Evolutionary conservation across 2,113 vertebrate species (phyloP), one percentile per base, ranked within the genome.

Genomic region (Eretmochelys imbricata): DNA sequence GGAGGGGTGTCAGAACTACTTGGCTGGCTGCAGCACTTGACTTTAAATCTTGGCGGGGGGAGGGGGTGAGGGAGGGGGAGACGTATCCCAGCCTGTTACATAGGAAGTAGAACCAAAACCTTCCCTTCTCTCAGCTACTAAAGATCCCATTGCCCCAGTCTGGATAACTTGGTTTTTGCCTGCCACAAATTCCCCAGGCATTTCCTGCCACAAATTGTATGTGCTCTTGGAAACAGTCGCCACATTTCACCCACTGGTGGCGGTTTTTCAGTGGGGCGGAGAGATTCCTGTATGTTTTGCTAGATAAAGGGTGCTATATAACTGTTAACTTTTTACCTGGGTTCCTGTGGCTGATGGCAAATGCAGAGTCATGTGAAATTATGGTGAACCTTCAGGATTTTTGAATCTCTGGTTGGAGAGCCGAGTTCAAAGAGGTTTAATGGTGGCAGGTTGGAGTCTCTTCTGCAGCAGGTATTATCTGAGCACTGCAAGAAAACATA

Each of bases 1-100:
- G 65, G 19, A 2, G 9, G n/a, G 19, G 8, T 5, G 35, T 72
- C n/a, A 38, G 5, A 22, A 38, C n/a, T 72, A 38, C n/a, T 72
- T 2, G 2, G 19, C n/a, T 72, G 65, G 8, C 9, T 3, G 8
- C 5, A 22, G 4, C 4, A 3, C 35, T 22, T 72, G 65, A 19
- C 65, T 22, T n/a, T 69, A 69, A n/a, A 69, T 69, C 65, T n/a
- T n/a, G 65, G 57, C 10, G 27, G 62, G 3, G 49, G 42, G 42
- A 76, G 42, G 90, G 51, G 42, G 42, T 69, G 48, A 89, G 54
- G 72, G 85, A 88, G 27, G 5, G 5, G 5, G 54, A 57, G 35
- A 80, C 82, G 42, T 25, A 82, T 38, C 16, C 19, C n/a, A 38
- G 17, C 19, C n/a, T 72, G 65, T 72, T 72, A 38, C n/a, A 38